These are phyloP conservation scores for Nothura maculosa DNA, from an alignment of 2,797 vertebrate species.

Conservation along the genomic window DNA sequence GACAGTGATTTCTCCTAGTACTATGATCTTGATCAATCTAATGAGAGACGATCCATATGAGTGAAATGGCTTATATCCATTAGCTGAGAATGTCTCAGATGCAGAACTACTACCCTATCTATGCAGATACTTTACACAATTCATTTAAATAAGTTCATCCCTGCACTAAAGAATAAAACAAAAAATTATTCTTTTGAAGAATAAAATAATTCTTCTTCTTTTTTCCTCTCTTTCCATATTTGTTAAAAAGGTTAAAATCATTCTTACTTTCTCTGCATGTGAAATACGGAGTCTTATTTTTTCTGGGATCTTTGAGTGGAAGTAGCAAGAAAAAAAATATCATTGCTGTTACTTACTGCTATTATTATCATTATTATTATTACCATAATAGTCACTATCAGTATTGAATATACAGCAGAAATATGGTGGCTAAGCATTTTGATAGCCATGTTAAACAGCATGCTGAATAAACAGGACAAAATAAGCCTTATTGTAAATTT, in stretches of 20 bases:
- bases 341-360: not conserved
- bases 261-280: rapidly evolving
- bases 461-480: slow-evolving; percentile 41
- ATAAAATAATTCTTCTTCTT: no score
- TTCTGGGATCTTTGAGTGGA: not conserved
- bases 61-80: not conserved
- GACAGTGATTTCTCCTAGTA: not conserved
- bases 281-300: not conserved
- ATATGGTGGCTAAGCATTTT: slow-evolving; percentile 48
- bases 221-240: not conserved
- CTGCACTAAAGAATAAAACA: not conserved
- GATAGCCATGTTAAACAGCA: slow-evolving; percentile 30
- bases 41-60: not conserved
- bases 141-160: not conserved
- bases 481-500: slow-evolving; percentile 37
- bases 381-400: not conserved
- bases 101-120: not conserved
- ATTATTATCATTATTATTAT: slow-evolving; percentile 27
- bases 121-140: not conserved
- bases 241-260: not conserved
- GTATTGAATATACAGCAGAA: not conserved
- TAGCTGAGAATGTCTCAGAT: not conserved
- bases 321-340: not conserved
- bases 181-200: no score
- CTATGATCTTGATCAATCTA: not conserved